These are phyloP conservation scores for Phymastichus coffea DNA, from an alignment of 1,140 invertebrate species.

Conservation along the genomic window DNA sequence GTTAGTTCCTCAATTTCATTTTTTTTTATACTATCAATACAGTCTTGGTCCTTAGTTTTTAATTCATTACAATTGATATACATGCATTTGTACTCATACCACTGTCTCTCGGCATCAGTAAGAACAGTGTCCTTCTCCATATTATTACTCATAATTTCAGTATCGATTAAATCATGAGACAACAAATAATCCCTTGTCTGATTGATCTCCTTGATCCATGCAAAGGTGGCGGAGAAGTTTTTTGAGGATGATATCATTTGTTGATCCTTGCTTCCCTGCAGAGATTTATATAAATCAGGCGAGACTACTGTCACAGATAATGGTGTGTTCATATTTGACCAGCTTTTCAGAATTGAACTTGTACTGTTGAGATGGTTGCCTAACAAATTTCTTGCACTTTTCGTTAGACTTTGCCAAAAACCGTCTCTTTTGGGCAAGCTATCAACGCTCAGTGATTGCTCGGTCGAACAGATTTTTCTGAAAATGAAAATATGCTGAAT, in stretches of 20 bases:
- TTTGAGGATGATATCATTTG: not conserved
- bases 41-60: not conserved
- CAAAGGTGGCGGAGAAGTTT: not conserved
- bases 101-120: slow-evolving; percentile 16
- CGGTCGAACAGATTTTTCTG: slow-evolving; percentile 28
- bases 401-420: slow-evolving; percentile 32
- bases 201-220: not conserved
- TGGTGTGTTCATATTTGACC: slow-evolving; percentile 31
- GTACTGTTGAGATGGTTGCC: slow-evolving; percentile 32
- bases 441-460: slow-evolving; percentile 25
- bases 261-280: slow-evolving; percentile 29
- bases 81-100: slow-evolving; percentile 23
- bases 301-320: slow-evolving; percentile 42
- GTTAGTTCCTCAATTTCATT: not conserved
- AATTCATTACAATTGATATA: slow-evolving; percentile 13
- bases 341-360: slow-evolving; percentile 26
- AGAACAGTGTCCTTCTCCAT: slow-evolving; percentile 11
- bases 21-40: slow-evolving; percentile 23
- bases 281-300: slow-evolving; percentile 34
- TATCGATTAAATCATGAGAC: slow-evolving; percentile 15
- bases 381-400: slow-evolving; percentile 30
- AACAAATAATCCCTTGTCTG: not conserved
- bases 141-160: slow-evolving; percentile 19
- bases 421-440: slow-evolving; percentile 28
- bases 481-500: no score